Percentiles rank a stretch among this genome's conserved stretches.
Conservation (phyloP, 2,113 vertebrate genomes). For the Perccottus glenii region DNA sequence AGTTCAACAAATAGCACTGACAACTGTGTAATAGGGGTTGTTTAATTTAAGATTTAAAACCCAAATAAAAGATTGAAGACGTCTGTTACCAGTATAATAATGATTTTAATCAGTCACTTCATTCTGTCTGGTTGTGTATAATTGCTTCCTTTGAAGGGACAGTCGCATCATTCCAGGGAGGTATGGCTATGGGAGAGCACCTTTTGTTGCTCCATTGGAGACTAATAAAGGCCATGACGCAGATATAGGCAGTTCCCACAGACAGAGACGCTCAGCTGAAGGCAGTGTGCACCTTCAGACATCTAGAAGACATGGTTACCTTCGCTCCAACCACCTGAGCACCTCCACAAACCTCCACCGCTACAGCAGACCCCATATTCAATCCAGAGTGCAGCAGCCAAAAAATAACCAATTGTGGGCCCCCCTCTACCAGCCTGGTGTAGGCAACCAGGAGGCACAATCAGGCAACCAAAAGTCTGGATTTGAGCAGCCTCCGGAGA, state of each 20-base stretch:
- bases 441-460: slow-evolving; percentile 59
- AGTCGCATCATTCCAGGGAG: slow-evolving; percentile 85
- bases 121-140: background rate
- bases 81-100: slow-evolving; percentile 23
- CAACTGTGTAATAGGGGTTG: slow-evolving; percentile 57
- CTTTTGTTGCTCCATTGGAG: slow-evolving; percentile 83
- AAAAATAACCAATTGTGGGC: slow-evolving; percentile 70
- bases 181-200: slow-evolving; percentile 90
- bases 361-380: slow-evolving; percentile 33
- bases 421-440: slow-evolving; percentile 80
- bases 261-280: slow-evolving; percentile 74
- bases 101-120: background rate
- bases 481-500: slow-evolving; percentile 27
- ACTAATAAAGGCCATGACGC: slow-evolving; percentile 73
- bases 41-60: slow-evolving; percentile 46
- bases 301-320: slow-evolving; percentile 20
- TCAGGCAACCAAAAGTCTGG: slow-evolving; percentile 52
- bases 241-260: slow-evolving; percentile 55
- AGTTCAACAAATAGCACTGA: slow-evolving; percentile 70
- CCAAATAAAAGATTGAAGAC: slow-evolving; percentile 40
- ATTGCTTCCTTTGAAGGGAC: slow-evolving; percentile 76
- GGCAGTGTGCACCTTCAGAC: slow-evolving; percentile 22
- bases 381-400: slow-evolving; percentile 64
- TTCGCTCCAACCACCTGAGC: slow-evolving; percentile 35
- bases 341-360: slow-evolving; percentile 41